Conservation (phyloP, 1,140 invertebrate species). For the Manduca sexta region DNA sequence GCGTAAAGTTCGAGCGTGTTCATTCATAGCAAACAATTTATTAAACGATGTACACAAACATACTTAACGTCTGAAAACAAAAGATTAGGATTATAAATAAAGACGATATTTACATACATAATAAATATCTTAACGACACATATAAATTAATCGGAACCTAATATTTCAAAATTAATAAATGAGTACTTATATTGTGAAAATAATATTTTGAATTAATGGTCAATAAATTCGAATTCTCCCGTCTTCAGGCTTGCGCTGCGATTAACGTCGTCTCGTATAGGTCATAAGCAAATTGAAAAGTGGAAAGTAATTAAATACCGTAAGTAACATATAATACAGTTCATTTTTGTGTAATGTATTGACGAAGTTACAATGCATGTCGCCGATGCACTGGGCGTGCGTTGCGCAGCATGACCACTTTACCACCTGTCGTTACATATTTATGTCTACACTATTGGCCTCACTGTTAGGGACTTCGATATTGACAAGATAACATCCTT, state of each 20-base stretch:
- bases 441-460: conserved; percentile 73
- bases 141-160: conserved; percentile 73
- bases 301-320: conserved; percentile 25
- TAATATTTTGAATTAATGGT: conserved; percentile 74
- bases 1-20: background rate
- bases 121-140: conserved; percentile 72
- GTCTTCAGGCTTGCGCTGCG: conserved; percentile 68
- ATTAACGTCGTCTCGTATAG: conserved; percentile 20
- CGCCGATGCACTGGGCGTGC: conserved; percentile 40
- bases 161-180: conserved; percentile 74
- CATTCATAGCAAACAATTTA: conserved; percentile 31
- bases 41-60: conserved; percentile 35
- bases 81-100: conserved; percentile 69
- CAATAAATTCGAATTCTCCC: conserved; percentile 73
- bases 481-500: conserved; percentile 75
- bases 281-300: conserved; percentile 17
- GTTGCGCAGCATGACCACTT: conserved; percentile 68
- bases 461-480: conserved; percentile 73
- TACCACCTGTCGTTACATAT: conserved; percentile 72
- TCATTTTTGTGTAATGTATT: conserved; percentile 31
- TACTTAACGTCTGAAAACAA: conserved; percentile 52
- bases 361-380: conserved; percentile 24
- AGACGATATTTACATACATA: conserved; percentile 70
- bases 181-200: conserved; percentile 73
- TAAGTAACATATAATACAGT: conserved; percentile 37